Evolutionary conservation across 35 echinoderm and acorn worm genomes (phyloP).

Genomic region (Lytechinus pictus): DNA sequence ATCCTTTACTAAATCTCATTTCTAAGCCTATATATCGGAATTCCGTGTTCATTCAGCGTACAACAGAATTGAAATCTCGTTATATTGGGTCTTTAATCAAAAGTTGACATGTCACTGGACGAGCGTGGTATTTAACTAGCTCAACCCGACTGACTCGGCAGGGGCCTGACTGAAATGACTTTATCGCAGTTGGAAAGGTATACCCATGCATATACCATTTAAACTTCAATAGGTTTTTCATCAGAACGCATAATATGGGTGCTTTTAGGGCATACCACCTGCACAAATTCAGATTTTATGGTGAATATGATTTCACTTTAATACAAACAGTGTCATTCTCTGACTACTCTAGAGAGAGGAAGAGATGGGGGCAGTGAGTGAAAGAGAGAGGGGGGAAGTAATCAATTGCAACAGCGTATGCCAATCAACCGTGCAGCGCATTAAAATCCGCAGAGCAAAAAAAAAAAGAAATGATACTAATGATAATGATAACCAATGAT

Average conservation of each 20-base stretch:
- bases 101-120: neutral
- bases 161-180: neutral
- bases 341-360: neutral
- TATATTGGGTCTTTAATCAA: neutral
- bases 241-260: neutral
- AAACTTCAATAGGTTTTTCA: neutral
- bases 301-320: neutral
- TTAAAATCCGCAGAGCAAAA: neutral
- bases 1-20: no score
- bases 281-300: neutral
- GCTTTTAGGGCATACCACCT: neutral
- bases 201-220: neutral
- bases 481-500: neutral
- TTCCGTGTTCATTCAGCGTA: no score
- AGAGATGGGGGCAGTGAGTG: neutral
- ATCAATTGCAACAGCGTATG: neutral
- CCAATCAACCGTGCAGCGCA: neutral
- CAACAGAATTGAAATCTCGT: no score
- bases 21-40: no score
- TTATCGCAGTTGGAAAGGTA: neutral
- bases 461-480: slow-evolving; percentile 10
- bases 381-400: neutral
- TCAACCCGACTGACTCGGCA: neutral
- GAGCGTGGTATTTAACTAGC: neutral
- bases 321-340: neutral